Percentiles rank a stretch among this genome's conserved stretches.
These are phyloP conservation scores for Herminia tarsipennalis DNA, from an alignment of 2,888 invertebrate genomes.

Conservation along the genomic window DNA sequence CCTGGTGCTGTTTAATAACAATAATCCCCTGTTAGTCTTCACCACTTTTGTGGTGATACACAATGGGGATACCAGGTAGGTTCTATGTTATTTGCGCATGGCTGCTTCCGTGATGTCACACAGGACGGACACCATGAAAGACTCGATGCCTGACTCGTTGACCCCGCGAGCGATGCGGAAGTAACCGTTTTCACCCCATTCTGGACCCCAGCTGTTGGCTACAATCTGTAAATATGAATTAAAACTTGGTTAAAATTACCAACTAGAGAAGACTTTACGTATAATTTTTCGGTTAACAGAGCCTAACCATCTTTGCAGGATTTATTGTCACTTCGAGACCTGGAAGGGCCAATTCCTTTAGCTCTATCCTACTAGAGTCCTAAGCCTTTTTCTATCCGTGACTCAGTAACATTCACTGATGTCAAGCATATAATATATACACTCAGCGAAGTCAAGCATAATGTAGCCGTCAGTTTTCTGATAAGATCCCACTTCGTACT, in stretches of 20 bases:
- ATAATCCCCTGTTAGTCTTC: slow-evolving; percentile 56
- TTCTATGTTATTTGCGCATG: slow-evolving; percentile 66
- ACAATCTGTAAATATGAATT: slow-evolving; percentile 90
- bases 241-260: too few species aligned
- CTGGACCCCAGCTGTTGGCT: slow-evolving; percentile 96
- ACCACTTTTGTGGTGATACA: slow-evolving; percentile 62
- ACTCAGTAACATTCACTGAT: too few species aligned
- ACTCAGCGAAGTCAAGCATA: too few species aligned
- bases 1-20: slow-evolving; percentile 65
- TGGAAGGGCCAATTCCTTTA: too few species aligned
- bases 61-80: slow-evolving; percentile 61
- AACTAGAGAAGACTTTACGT: not conserved
- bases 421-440: too few species aligned
- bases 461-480: too few species aligned
- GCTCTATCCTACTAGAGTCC: too few species aligned
- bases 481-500: too few species aligned
- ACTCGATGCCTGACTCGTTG: slow-evolving; percentile 96
- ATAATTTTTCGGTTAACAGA: not conserved
- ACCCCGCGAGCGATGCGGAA: slow-evolving; percentile 94
- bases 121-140: slow-evolving; percentile 94
- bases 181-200: slow-evolving; percentile 97
- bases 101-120: slow-evolving; percentile 82
- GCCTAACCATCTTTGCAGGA: too few species aligned
- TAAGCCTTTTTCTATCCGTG: too few species aligned
- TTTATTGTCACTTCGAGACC: too few species aligned